Conservation (phyloP, 2,888 invertebrate species). For the Plutella xylostella region DNA sequence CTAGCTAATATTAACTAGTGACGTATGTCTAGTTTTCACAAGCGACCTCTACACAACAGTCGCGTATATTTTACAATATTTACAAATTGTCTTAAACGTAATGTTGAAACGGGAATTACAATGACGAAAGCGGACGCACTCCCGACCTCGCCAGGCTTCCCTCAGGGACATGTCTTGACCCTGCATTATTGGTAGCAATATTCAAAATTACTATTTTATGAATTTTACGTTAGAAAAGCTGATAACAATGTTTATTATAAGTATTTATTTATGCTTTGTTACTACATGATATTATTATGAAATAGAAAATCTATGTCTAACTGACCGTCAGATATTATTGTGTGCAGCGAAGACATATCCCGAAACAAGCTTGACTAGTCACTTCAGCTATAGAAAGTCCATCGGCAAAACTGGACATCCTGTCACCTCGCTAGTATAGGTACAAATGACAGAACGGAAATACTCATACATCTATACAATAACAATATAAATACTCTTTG, state of each 20-base stretch:
- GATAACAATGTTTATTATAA: too few relatives aligned
- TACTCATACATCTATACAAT: constrained; percentile 55
- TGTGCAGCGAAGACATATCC: too few relatives aligned
- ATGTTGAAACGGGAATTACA: constrained; percentile 37
- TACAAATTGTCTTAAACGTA: constrained; percentile 60
- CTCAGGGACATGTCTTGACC: too few relatives aligned
- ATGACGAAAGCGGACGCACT: constrained; percentile 53
- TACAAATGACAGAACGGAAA: constrained; percentile 55
- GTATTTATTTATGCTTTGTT: too few relatives aligned
- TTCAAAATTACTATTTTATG: too few relatives aligned
- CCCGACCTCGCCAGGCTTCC: constrained; percentile 11
- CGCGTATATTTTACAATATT: constrained; percentile 66
- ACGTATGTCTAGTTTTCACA: constrained; percentile 66
- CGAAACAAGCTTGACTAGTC: too few relatives aligned
- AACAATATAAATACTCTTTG: constrained; percentile 58
- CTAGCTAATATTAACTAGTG: constrained; percentile 67
- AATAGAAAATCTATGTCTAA: too few relatives aligned
- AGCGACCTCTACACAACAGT: constrained; percentile 57
- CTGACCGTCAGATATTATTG: too few relatives aligned
- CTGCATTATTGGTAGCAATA: too few relatives aligned
- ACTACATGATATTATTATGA: too few relatives aligned
- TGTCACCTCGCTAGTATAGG: constrained; percentile 53
- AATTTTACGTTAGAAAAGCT: too few relatives aligned
- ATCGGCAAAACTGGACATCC: constrained; percentile 58
- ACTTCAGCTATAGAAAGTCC: constrained; percentile 61